Percentiles rank a stretch among this genome's conserved stretches.
Evolutionary conservation across 2,797 vertebrate species (phyloP).

Genomic region (Phataginus tetradactyla): DNA sequence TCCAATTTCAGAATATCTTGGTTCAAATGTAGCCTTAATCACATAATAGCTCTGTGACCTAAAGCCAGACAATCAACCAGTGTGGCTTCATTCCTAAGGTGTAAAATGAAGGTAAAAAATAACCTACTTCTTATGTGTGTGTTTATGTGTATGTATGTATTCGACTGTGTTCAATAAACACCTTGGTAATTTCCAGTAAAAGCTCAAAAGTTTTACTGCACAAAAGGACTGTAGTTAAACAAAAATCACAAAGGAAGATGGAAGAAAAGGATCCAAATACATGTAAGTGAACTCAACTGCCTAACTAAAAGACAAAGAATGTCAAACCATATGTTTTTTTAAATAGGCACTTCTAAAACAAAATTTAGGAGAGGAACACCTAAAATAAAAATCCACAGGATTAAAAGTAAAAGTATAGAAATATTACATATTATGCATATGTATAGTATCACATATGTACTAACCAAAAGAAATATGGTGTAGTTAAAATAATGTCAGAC

Average conservation of each 20-base stretch:
- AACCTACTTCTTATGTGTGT: not conserved
- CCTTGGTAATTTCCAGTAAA: not conserved
- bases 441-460: not conserved
- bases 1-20: not conserved
- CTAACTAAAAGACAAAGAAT: not conserved
- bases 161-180: not conserved
- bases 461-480: not conserved
- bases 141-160: not conserved
- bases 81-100: not conserved
- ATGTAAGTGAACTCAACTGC: not conserved
- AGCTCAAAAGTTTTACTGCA: not conserved
- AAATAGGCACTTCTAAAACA: not conserved
- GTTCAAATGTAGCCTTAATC: slow-evolving; percentile 1
- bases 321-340: not conserved
- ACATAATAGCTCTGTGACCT: not conserved
- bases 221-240: not conserved
- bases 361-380: not conserved
- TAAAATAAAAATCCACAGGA: not conserved
- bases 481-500: not conserved
- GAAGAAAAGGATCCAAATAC: not conserved
- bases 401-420: not conserved
- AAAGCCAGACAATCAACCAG: not conserved
- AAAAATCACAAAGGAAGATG: not conserved
- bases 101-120: not conserved
- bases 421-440: not conserved